Evolutionary conservation across 1,140 invertebrate genomes (phyloP).

Genomic region (Colletes gigas): DNA sequence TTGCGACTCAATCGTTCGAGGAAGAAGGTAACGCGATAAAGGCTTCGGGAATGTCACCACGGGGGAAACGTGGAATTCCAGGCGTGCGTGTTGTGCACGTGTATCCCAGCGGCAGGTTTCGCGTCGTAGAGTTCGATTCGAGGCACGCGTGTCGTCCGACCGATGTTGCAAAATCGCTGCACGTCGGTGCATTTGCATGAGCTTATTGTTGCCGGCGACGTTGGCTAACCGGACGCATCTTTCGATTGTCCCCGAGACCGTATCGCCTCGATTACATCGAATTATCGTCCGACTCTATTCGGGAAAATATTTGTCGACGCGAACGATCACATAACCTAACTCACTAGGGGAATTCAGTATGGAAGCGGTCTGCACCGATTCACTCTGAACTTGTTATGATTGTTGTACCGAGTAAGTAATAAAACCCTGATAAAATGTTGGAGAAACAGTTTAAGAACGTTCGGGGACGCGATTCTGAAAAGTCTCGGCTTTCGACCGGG

Average conservation of each 20-base stretch:
- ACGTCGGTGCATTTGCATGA: slow-evolving; percentile 35
- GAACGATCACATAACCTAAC: too few species aligned
- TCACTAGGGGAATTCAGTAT: too few species aligned
- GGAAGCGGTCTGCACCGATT: too few species aligned
- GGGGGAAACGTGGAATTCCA: slow-evolving; percentile 33
- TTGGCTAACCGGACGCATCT: slow-evolving; percentile 4
- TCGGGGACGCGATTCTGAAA: neutral
- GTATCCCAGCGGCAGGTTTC: neutral
- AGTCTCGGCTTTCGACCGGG: neutral
- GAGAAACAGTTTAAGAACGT: too few species aligned
- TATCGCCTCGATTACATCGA: neutral
- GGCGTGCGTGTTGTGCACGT: slow-evolving; percentile 13
- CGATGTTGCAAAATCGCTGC: slow-evolving; percentile 40
- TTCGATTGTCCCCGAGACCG: neutral
- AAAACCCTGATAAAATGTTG: too few species aligned
- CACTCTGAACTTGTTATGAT: too few species aligned
- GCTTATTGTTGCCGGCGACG: slow-evolving; percentile 35
- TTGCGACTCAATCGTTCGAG: slow-evolving; percentile 35
- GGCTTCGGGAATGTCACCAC: slow-evolving; percentile 22
- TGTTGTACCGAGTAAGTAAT: too few species aligned
- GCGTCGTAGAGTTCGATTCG: slow-evolving; percentile 34
- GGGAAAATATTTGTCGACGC: too few species aligned
- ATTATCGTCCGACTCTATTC: neutral
- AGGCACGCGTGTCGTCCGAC: slow-evolving; percentile 19
- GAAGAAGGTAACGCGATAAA: slow-evolving; percentile 23